phyloP scores from a whole-genome alignment of 1,140 invertebrate genomes.

The Drosophila ogumai region DNA sequence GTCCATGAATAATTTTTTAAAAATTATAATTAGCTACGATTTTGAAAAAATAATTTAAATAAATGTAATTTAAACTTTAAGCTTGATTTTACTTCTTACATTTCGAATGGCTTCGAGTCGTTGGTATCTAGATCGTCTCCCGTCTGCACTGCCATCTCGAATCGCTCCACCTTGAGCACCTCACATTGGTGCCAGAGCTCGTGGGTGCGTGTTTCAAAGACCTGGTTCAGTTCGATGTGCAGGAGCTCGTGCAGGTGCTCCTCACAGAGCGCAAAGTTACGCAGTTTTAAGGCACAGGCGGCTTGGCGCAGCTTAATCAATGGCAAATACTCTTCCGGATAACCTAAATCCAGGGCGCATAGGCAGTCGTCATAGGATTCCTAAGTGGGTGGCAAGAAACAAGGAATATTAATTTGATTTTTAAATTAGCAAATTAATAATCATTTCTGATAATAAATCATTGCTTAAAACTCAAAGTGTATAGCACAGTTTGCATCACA shows the following conservation, averaged over 20 bases:
- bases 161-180: conserved; percentile 64
- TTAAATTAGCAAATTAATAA: too few species aligned
- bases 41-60: too few species aligned
- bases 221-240: conserved; percentile 72
- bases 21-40: too few species aligned
- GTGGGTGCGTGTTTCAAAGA: conserved; percentile 68
- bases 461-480: not conserved
- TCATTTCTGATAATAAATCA: too few species aligned
- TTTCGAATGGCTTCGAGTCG: conserved; percentile 62
- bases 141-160: conserved; percentile 70
- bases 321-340: conserved; percentile 69
- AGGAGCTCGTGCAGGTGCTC: conserved; percentile 69
- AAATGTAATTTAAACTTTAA: too few species aligned
- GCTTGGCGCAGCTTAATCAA: conserved; percentile 75
- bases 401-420: too few species aligned
- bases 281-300: conserved; percentile 78
- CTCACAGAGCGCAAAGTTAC: conserved; percentile 70
- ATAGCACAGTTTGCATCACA: too few species aligned
- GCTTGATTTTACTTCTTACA: conserved; percentile 52
- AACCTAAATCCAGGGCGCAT: conserved; percentile 67
- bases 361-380: conserved; percentile 74
- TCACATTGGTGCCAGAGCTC: conserved; percentile 73
- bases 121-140: conserved; percentile 62
- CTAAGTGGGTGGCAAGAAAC: not conserved
- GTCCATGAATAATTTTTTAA: too few species aligned